Evolutionary conservation across 64 coral and sea anemone species (phyloP).

Genomic region (Cladopsammia gracilis): DNA sequence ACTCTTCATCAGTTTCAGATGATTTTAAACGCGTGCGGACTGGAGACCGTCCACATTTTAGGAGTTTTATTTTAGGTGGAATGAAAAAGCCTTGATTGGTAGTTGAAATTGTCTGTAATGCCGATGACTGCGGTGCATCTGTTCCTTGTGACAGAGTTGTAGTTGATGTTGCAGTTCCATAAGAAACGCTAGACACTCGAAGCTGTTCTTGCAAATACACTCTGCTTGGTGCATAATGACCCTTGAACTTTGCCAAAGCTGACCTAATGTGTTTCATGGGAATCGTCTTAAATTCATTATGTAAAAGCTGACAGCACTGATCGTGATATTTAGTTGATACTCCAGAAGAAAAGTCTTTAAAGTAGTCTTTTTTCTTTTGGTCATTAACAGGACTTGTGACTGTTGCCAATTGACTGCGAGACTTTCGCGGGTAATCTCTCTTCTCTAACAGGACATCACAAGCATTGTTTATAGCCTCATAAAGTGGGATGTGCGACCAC

Average conservation of each 20-base stretch:
- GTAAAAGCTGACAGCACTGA: constrained; percentile 66
- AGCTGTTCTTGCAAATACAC: constrained; percentile 87
- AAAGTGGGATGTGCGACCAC: constrained; percentile 33
- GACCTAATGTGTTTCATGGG: constrained; percentile 61
- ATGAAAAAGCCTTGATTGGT: background rate
- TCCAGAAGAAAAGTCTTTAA: constrained; percentile 71
- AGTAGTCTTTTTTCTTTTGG: constrained; percentile 61
- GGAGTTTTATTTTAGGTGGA: constrained; percentile 18
- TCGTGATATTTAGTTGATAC: constrained; percentile 14
- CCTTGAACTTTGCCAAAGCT: constrained; percentile 47
- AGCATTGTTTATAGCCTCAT: constrained; percentile 53
- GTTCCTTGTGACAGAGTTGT: background rate
- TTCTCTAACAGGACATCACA: constrained; percentile 79
- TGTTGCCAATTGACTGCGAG: background rate
- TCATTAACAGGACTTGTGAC: background rate
- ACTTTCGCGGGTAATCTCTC: constrained; percentile 66
- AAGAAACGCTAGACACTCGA: constrained; percentile 4
- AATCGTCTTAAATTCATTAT: constrained; percentile 78
- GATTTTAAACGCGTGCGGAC: background rate
- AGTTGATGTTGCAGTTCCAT: constrained; percentile 10
- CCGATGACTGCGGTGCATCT: background rate
- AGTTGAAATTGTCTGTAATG: background rate
- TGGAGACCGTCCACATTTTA: background rate
- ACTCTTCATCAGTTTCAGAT: background rate
- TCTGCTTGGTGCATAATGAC: constrained; percentile 87